These are phyloP conservation scores for Chymomyza caudatula DNA, from an alignment of 2,888 invertebrate genomes.

Conservation along the genomic window DNA sequence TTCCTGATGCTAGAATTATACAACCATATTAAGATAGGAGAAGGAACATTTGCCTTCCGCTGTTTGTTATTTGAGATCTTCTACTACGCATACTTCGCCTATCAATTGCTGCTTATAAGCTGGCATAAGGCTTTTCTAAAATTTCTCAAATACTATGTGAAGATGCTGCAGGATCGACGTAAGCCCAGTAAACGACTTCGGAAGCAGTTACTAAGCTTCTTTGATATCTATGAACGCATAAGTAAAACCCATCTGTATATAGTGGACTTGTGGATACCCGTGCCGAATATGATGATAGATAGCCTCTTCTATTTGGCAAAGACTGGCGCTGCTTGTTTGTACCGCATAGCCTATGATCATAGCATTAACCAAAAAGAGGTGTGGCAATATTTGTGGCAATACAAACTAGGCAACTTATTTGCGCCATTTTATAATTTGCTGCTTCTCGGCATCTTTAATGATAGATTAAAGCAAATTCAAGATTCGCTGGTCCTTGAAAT, in stretches of 20 bases:
- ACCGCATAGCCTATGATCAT: not conserved
- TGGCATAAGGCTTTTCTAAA: not conserved
- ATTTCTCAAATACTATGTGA: not conserved
- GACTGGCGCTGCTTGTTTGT: not conserved
- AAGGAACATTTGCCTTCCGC: not conserved
- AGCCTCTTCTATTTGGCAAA: not conserved
- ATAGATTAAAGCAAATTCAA: too few species aligned
- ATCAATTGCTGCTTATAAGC: not conserved
- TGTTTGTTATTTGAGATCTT: not conserved
- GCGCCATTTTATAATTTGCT: too few species aligned
- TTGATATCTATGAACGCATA: not conserved
- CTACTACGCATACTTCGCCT: not conserved
- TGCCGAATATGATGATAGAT: not conserved
- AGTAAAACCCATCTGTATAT: not conserved
- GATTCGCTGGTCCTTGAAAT: too few species aligned
- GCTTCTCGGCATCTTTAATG: too few species aligned
- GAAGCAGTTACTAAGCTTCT: not conserved
- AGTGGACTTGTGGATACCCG: not conserved
- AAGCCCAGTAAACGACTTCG: not conserved
- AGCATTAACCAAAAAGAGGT: not conserved
- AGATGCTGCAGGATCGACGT: not conserved
- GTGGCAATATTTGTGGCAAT: not conserved
- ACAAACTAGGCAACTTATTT: not conserved
- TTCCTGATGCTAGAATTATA: not conserved
- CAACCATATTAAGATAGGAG: not conserved